These are phyloP conservation scores for Lucilia cuprina DNA, from an alignment of 1,140 invertebrate species.

Conservation along the genomic window DNA sequence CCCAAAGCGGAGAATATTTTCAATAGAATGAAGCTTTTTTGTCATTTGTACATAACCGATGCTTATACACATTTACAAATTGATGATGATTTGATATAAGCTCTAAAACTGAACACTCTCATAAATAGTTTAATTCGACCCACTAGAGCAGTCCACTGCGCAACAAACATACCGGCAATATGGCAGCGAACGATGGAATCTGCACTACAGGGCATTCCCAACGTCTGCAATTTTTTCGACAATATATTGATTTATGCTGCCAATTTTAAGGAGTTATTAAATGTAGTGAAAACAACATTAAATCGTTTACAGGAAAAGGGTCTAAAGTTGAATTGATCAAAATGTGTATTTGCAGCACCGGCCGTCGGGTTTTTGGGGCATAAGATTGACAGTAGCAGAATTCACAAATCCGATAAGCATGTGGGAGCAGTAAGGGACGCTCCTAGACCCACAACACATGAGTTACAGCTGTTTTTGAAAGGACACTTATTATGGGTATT, in stretches of 20 bases:
- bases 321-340: background rate
- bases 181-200: constrained; percentile 37
- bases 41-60: too few species aligned
- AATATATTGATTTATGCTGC: constrained; percentile 32
- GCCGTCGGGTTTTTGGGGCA: constrained; percentile 7
- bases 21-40: constrained; percentile 40
- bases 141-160: constrained; percentile 42
- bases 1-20: constrained; percentile 45
- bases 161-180: constrained; percentile 41
- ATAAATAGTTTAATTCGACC: constrained; percentile 42
- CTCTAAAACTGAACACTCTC: constrained; percentile 9
- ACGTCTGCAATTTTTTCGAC: constrained; percentile 24
- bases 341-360: constrained; percentile 20
- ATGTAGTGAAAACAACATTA: constrained; percentile 36
- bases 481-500: background rate
- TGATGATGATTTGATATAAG: background rate
- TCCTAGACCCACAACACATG: background rate
- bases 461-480: background rate
- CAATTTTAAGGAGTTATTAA: constrained; percentile 24
- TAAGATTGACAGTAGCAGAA: background rate
- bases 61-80: too few species aligned
- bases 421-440: constrained; percentile 2
- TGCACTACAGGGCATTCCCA: constrained; percentile 33
- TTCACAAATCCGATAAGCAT: background rate
- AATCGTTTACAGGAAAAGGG: background rate